A percentile compares a stretch with the other conserved stretches of the same genome.
Conservation (phyloP, 2,888 invertebrate genomes). For the Ceraclea dissimilis region DNA sequence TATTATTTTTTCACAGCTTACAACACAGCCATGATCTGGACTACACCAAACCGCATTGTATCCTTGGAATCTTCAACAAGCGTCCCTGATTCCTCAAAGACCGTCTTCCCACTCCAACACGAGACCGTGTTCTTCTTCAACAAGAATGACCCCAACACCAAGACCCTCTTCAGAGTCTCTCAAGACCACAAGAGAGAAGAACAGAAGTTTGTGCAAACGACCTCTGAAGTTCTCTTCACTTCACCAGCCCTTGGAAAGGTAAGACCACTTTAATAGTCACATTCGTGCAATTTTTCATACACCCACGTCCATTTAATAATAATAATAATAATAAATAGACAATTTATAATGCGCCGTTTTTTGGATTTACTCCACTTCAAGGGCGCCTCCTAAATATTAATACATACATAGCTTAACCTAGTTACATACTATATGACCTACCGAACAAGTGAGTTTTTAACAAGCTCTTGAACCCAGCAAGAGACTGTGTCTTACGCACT, state of each 20-base stretch:
- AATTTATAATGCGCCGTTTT: no score
- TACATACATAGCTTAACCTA: no score
- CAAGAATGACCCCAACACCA: conserved; percentile 63
- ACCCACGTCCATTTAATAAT: not conserved
- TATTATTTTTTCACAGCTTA: no score
- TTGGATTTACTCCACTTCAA: no score
- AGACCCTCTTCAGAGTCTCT: conserved; percentile 49
- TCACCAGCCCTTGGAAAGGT: conserved; percentile 62
- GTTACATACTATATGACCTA: no score
- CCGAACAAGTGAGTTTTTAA: no score
- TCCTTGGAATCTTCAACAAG: conserved; percentile 52
- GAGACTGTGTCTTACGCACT: no score
- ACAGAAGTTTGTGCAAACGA: conserved; percentile 39
- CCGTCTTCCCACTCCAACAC: conserved; percentile 41
- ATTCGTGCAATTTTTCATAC: no score
- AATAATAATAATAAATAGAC: no score
- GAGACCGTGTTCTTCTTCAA: conserved; percentile 62
- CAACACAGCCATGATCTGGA: conserved; percentile 49
- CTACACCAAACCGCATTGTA: conserved; percentile 61
- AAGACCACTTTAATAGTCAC: no score
- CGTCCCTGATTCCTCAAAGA: conserved; percentile 37
- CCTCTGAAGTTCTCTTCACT: conserved; percentile 54
- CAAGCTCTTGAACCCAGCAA: no score
- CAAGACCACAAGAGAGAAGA: conserved; percentile 47
- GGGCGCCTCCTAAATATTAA: no score